Base-by-base conservation (phyloP, 2,113 vertebrate species). In the Actenoides hombroni region DNA sequence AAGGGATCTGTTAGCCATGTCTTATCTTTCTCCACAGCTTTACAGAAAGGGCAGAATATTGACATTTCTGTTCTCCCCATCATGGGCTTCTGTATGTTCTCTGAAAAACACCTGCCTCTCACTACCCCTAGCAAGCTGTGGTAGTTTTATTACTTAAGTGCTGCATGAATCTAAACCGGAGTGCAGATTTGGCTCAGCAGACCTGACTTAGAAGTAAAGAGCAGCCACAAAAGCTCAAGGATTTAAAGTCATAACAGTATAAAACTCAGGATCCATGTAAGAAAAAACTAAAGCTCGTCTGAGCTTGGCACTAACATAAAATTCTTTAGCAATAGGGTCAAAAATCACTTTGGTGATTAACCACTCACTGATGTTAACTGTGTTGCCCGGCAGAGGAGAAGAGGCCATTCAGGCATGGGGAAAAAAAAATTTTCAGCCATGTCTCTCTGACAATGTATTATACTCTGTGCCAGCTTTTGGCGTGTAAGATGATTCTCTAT, bases 71-170 rank as follows among this genome's bases (percentile, higher is more conserved):
- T 54, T 69, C 25, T 74, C 23, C 14, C 23, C 28, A 26, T 54
- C 31, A 10, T 0, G 2, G 25, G 12, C 16, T 92, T 82, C 75
- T 83, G 8, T 70, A 54, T 1, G 0, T 35, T 70, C 44, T 33
- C n/a, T 23, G 37, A 16, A 64, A 44, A 44, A 51, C 68, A 2
- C 8, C 24, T 71, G 39, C 42, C 23, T 63, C 51, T 78, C 23
- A 5, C 61, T 54, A 4, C 1, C 1, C 12, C 13, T 57, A 10
- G 8, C 28, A 54, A 80, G 23, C 10, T 0, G 0, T 23, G 44
- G 44, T 42, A 13, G 8, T 75, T 77, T 81, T 81, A 28, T 60
- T 60, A 24, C 39, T 3, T 1, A 15, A 10, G 9, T 56, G 20
- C 31, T 64, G 56, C 42, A 8, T 54, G 25, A 51, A 17, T 76